phyloP scores from a whole-genome alignment of 2,888 invertebrate species.

The Biston betularia region DNA sequence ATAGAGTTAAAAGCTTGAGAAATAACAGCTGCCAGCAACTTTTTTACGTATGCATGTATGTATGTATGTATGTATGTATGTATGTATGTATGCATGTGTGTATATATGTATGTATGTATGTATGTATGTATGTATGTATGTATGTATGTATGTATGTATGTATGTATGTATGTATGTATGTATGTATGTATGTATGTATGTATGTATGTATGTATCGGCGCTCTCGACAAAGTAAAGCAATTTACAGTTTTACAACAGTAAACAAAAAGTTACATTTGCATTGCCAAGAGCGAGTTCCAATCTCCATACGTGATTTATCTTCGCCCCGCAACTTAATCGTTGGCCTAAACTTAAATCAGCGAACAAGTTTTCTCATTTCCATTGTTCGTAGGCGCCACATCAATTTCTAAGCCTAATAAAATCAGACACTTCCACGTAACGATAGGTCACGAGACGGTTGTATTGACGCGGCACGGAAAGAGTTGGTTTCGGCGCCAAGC shows the following conservation, averaged over 20 bases:
- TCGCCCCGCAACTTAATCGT: conserved; percentile 20
- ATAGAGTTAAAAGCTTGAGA: too few species aligned
- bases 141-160: too few species aligned
- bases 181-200: too few species aligned
- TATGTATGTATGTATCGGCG: too few species aligned
- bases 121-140: too few species aligned
- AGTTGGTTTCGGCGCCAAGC: conserved; percentile 35
- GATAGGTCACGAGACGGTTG: conserved; percentile 21
- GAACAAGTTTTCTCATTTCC: conserved; percentile 30
- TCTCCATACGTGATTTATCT: conserved; percentile 26
- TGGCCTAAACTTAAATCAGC: conserved; percentile 16
- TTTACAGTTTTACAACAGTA: background rate
- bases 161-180: too few species aligned
- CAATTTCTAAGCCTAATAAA: conserved; percentile 39
- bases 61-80: too few species aligned
- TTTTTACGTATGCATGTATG: too few species aligned
- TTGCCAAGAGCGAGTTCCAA: conserved; percentile 13
- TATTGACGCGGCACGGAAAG: conserved; percentile 23
- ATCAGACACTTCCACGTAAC: conserved; percentile 36
- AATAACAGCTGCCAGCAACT: too few species aligned
- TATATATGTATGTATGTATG: too few species aligned
- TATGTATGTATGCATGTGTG: too few species aligned
- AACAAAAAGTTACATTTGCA: conserved; percentile 30
- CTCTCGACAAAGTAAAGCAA: background rate
- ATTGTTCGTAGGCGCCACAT: conserved; percentile 42